These are phyloP conservation scores for Sepioteuthis lessoniana DNA, from an alignment of 2,888 invertebrate genomes.

Conservation along the genomic window DNA sequence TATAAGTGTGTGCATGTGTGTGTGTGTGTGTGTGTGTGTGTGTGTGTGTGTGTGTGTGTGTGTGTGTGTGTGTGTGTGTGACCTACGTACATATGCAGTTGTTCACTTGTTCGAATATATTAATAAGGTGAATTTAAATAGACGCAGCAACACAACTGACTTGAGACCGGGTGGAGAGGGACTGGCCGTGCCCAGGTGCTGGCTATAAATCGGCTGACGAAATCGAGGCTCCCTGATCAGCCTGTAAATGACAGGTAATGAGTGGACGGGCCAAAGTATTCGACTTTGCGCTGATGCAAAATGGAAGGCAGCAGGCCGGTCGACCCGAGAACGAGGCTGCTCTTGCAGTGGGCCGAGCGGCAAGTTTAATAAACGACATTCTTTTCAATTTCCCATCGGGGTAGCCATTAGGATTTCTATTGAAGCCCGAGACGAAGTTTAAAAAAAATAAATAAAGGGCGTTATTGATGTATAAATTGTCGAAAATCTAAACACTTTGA, in stretches of 20 bases:
- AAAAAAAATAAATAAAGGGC: background rate
- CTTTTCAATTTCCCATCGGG: background rate
- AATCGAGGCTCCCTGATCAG: conserved; percentile 33
- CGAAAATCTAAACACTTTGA: background rate
- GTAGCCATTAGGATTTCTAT: conserved; percentile 6
- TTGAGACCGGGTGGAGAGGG: background rate
- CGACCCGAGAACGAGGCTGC: background rate
- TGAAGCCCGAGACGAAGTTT: background rate
- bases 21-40: no score
- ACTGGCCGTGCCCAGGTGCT: background rate
- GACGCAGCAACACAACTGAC: background rate
- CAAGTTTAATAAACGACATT: background rate
- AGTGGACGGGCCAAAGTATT: background rate
- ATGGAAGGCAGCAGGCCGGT: background rate
- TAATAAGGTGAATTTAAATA: background rate
- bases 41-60: no score
- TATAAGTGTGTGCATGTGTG: no score
- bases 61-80: no score
- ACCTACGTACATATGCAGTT: background rate
- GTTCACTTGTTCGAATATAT: background rate
- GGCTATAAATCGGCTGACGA: background rate
- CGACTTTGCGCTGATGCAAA: background rate
- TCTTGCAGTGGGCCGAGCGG: background rate
- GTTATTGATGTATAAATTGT: conserved; percentile 33
- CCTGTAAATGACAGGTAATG: background rate